These are phyloP conservation scores for Plebejus argus DNA, from an alignment of 2,888 invertebrate species.

Conservation along the genomic window DNA sequence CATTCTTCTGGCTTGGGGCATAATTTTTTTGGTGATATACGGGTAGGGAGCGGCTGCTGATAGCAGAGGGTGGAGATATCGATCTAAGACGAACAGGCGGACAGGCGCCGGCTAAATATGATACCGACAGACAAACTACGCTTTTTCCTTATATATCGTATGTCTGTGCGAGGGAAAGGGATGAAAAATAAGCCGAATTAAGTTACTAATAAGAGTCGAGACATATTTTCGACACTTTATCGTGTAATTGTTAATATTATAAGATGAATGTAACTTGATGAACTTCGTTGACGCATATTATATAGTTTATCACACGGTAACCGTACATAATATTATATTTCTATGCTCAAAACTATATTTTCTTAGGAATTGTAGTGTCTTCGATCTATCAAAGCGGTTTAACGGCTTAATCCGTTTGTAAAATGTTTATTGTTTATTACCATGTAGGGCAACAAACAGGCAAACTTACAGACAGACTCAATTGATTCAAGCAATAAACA, in stretches of 20 bases:
- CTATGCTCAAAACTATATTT: no score
- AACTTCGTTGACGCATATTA: no score
- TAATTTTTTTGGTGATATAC: conserved; percentile 18
- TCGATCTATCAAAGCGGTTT: no score
- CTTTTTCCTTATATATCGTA: background rate
- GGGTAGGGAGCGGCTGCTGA: background rate
- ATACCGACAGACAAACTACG: conserved; percentile 35
- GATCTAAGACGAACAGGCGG: conserved; percentile 62
- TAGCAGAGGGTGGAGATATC: conserved; percentile 62
- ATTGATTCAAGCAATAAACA: background rate
- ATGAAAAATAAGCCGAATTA: background rate
- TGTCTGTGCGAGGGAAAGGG: background rate
- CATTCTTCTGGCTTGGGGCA: background rate
- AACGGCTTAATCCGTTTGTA: no score
- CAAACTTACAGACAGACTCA: no score
- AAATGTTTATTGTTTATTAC: no score
- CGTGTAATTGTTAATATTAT: background rate
- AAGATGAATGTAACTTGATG: no score
- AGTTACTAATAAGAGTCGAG: background rate
- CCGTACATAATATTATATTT: no score
- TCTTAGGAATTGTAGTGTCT: no score
- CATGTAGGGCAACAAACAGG: no score
- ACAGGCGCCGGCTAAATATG: conserved; percentile 47
- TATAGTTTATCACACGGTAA: no score
- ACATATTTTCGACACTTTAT: background rate